phyloP scores from a whole-genome alignment of 2,113 vertebrate species.

The Zeus faber region DNA sequence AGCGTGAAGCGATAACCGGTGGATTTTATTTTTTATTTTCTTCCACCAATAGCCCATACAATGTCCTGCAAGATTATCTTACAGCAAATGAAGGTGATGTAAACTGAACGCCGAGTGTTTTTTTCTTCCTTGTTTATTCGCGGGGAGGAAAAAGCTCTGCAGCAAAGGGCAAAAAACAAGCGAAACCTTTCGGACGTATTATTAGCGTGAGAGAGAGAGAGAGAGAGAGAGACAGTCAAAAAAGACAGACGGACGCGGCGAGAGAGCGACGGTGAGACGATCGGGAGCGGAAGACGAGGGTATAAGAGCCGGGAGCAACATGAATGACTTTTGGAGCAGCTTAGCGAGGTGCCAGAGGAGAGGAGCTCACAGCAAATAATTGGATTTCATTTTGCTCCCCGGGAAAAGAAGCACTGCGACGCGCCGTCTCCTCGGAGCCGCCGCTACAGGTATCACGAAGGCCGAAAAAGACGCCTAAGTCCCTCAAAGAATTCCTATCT shows the following conservation, averaged over 20 bases:
- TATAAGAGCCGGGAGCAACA: constrained; percentile 38
- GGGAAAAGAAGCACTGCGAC: constrained; percentile 21
- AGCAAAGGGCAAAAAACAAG: no score
- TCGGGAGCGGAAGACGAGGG: constrained; percentile 24
- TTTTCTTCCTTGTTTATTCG: no score
- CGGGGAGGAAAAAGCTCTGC: no score
- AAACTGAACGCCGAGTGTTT: no score
- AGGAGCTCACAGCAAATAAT: constrained; percentile 51
- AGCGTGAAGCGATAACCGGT: no score
- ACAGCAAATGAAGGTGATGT: no score
- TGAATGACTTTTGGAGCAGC: constrained; percentile 43
- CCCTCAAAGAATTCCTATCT: constrained; percentile 20
- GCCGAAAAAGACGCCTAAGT: constrained; percentile 18
- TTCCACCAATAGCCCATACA: no score
- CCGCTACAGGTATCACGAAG: constrained; percentile 43
- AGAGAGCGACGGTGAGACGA: constrained; percentile 28
- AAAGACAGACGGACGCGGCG: background rate
- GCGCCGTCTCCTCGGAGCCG: constrained; percentile 25
- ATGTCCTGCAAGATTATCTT: no score
- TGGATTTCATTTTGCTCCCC: constrained; percentile 54
- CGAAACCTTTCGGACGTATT: no score
- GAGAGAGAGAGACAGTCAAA: no score
- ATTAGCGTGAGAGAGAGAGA: no score
- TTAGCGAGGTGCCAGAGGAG: constrained; percentile 42
- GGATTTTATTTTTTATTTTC: no score